Evolutionary conservation across 2,113 vertebrate genomes (phyloP).

Genomic region (Plecotus auritus): DNA sequence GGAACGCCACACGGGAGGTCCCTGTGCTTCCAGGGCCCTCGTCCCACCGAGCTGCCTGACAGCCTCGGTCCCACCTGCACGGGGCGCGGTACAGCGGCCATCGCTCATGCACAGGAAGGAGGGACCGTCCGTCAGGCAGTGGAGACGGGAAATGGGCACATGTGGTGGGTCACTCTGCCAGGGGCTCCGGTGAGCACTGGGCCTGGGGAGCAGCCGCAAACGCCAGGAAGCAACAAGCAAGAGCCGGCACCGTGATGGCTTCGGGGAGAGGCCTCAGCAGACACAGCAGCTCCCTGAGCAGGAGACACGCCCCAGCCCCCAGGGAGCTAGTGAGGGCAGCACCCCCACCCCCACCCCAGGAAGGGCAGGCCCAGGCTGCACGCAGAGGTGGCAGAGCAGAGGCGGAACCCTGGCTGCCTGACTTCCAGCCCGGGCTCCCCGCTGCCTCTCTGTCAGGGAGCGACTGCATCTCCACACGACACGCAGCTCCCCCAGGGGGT

Average conservation of each 20-base stretch:
- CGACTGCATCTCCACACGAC: accelerated
- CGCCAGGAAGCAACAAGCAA: accelerated
- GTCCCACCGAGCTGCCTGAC: not conserved
- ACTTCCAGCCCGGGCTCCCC: not conserved
- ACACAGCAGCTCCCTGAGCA: not conserved
- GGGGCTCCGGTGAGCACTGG: accelerated
- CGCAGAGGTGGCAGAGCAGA: not conserved
- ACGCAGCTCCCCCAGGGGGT: not conserved
- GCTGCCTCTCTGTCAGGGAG: no score
- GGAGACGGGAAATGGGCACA: accelerated
- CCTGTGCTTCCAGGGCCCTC: not conserved
- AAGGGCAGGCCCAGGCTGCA: not conserved
- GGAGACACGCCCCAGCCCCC: not conserved
- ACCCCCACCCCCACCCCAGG: not conserved
- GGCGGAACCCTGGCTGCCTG: not conserved
- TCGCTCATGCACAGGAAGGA: no score
- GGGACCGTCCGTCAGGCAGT: accelerated
- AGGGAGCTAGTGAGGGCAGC: not conserved
- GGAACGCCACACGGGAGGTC: accelerated
- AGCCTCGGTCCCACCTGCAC: accelerated
- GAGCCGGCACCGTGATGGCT: accelerated
- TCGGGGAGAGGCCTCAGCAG: accelerated
- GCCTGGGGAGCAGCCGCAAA: not conserved
- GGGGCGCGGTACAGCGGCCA: not conserved
- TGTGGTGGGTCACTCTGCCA: accelerated